These are phyloP conservation scores for Drosophila mimetica DNA, from an alignment of 2,888 invertebrate genomes.

Conservation along the genomic window DNA sequence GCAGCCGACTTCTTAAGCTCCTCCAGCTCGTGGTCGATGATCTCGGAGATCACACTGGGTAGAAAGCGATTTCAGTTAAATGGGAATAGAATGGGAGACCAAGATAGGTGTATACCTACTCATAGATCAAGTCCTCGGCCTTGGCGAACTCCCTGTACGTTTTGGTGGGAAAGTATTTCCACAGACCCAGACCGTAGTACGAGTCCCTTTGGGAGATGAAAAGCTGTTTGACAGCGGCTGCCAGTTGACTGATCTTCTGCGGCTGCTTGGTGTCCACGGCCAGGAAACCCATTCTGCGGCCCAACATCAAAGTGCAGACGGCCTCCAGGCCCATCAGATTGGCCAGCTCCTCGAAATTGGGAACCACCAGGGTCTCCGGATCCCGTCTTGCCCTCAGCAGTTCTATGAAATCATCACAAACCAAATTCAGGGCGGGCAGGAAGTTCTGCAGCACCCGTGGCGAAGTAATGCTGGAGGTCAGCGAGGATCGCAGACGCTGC, in stretches of 20 bases:
- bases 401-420: constrained; percentile 91
- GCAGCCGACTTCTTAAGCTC: constrained; percentile 86
- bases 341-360: constrained; percentile 89
- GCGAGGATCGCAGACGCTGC: constrained; percentile 89
- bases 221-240: constrained; percentile 90
- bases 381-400: constrained; percentile 87
- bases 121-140: constrained; percentile 92
- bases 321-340: constrained; percentile 93
- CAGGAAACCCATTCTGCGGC: constrained; percentile 91
- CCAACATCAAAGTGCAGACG: constrained; percentile 91
- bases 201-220: constrained; percentile 92
- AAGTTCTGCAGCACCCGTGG: constrained; percentile 90
- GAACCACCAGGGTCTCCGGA: constrained; percentile 86
- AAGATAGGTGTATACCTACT: constrained; percentile 85
- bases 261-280: constrained; percentile 85
- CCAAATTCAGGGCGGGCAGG: constrained; percentile 89
- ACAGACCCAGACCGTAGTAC: constrained; percentile 90
- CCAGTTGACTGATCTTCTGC: constrained; percentile 87
- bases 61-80: constrained; percentile 6
- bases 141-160: constrained; percentile 89
- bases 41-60: constrained; percentile 90
- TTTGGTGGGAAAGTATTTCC: constrained; percentile 91
- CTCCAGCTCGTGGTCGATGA: constrained; percentile 89
- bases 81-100: constrained; percentile 8
- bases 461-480: constrained; percentile 91